phyloP scores from a whole-genome alignment of 2,113 vertebrate species.

The Dicerorhinus sumatrensis region DNA sequence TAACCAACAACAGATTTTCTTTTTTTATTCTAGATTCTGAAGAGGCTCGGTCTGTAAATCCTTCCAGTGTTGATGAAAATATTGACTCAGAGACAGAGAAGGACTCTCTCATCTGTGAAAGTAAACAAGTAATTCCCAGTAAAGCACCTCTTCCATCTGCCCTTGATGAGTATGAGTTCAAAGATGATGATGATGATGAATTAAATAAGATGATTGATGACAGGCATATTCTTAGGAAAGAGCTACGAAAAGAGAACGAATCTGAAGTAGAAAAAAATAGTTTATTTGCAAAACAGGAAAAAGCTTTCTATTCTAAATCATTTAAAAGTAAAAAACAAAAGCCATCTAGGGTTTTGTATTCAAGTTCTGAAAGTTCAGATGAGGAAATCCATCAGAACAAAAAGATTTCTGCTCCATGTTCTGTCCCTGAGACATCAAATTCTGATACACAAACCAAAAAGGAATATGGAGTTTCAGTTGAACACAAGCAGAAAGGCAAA shows the following conservation, averaged over 20 bases:
- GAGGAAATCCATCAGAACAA: slow-evolving; percentile 92
- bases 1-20: slow-evolving; percentile 57
- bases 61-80: slow-evolving; percentile 96
- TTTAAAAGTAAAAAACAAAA: slow-evolving; percentile 96
- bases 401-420: slow-evolving; percentile 90
- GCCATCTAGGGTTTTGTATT: slow-evolving; percentile 91
- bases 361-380: slow-evolving; percentile 97
- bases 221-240: slow-evolving; percentile 94
- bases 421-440: slow-evolving; percentile 91
- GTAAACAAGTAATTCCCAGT: slow-evolving; percentile 88
- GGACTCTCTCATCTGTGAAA: slow-evolving; percentile 89
- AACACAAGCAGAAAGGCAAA: slow-evolving; percentile 97
- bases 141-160: slow-evolving; percentile 91
- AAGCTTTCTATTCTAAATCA: slow-evolving; percentile 89
- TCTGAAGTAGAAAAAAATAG: slow-evolving; percentile 92
- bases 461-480: slow-evolving; percentile 89
- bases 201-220: slow-evolving; percentile 95
- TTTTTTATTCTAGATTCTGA: slow-evolving; percentile 93
- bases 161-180: slow-evolving; percentile 98
- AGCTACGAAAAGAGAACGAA: slow-evolving; percentile 93
- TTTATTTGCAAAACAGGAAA: slow-evolving; percentile 92
- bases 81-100: slow-evolving; percentile 97
- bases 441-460: slow-evolving; percentile 92
- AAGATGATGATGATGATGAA: slow-evolving; percentile 93
- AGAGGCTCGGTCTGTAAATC: slow-evolving; percentile 95